Base-by-base conservation (phyloP, 1,140 invertebrate species). In the Philaenus spumarius region DNA sequence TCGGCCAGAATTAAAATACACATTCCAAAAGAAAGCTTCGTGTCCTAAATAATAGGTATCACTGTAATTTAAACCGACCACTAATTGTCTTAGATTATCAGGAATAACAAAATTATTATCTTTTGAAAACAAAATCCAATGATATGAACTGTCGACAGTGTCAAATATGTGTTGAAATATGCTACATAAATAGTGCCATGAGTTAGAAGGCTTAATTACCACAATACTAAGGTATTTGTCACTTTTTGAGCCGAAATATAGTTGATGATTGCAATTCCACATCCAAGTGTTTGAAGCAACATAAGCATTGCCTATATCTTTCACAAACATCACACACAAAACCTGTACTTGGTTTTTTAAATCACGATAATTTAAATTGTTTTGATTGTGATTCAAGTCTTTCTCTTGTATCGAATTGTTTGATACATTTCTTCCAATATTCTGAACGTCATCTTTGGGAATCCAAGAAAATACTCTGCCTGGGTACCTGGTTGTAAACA, bases 101-200 rank as follows among this genome's bases (percentile, higher is more conserved):
- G 62, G 61, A 14, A 68, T 56, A n/a, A 58, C 63, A 59, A 62
- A 68, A 12, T 62, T 20, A 40, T 64, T 26, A 34, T 68, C 67
- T 24, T 42, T 53, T 34, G 61, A 48, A 61, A 67, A 64, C 14
- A 67, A 24, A 3, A 62, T 53, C 67, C 67, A 68, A 19, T 63
- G 56, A 15, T 62, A 43, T 17, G 46, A 15, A 20, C 37, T 12
- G 20, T 37, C 23, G 14, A 52, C 22, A 24, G 37, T 56, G 11
- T 45, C 23, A 53, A 53, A 57, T 30, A 64, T n/a, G 34, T 62
- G 37, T 7, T 46, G 26, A 6, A 66, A 47, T 5, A 52, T 20
- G 30, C 62, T 58, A 58, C 65, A 66, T 22, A 65, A 52, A 43
- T 58, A 65, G 20, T 67, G 64, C 62, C 64, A 67, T 24, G 64